Evolutionary conservation across 2,797 vertebrate species (phyloP), one percentile per base, ranked within the genome.

Genomic region (Sternarchorhynchus goeldii): DNA sequence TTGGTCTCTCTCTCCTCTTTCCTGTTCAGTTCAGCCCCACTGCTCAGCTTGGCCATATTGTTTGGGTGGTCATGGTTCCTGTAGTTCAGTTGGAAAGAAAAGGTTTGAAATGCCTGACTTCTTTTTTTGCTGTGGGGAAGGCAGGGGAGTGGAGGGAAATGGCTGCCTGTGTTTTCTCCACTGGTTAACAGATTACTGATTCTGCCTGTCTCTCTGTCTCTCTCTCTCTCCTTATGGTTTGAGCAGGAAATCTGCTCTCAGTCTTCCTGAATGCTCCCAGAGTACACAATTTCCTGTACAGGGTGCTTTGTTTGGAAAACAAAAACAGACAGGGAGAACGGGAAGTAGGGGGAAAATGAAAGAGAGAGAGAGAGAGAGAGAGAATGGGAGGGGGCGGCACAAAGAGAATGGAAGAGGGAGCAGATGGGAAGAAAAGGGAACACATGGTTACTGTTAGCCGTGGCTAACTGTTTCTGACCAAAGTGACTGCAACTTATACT

Each of bases 211-310:
- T 50, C 58, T 77, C 59, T 64, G 39, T 50, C 34, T 41, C 45
- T 70, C 68, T 57, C 69, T 79, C 62, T 25, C 70, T 76, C 84
- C 85, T 85, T 78, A 73, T 84, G 83, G 79, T 63, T 85, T 78
- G 81, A 85, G 91, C 86, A 90, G 91, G 91, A 91, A 92, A 90
- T 90, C 89, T 85, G 88, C 83, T 87, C 88, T 85, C 87, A 88
- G 90, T 88, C 91, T 92, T 93, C 91, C 92, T 93, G 91, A 92
- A 92, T 90, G 92, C 90, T 92, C 88, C 91, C 92, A 90, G 91
- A 92, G 90, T 93, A 90, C 92, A 92, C 90, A 88, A 89, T 91
- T 93, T 94, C 93, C 93, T 94, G 92, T 92, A 85, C 90, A 90
- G 86, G 91, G 90, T 88, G 89, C 86, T 89, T 82, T 62, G 91